Conservation (phyloP, 2,888 invertebrate genomes). For the Minunthozetes semirufus region DNA sequence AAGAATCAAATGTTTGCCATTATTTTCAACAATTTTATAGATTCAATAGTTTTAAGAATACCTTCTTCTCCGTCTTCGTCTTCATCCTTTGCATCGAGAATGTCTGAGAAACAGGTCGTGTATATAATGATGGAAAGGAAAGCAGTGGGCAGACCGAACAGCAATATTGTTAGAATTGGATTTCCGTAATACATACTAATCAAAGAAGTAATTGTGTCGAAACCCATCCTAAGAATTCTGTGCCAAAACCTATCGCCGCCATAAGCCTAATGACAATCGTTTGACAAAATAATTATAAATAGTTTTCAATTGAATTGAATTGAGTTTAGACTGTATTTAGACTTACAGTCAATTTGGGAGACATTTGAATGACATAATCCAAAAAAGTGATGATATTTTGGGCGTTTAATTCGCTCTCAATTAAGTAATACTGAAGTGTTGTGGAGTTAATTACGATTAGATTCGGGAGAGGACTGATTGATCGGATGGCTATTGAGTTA, state of each 20-base stretch:
- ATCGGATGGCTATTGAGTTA: constrained; percentile 85
- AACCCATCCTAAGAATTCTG: constrained; percentile 61
- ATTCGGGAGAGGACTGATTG: constrained; percentile 67
- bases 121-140: constrained; percentile 91
- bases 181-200: constrained; percentile 82
- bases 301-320: not conserved
- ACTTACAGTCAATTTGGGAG: constrained; percentile 47
- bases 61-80: constrained; percentile 49
- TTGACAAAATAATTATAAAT: not conserved
- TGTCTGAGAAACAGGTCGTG: constrained; percentile 91
- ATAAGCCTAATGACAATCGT: constrained; percentile 57
- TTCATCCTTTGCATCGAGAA: constrained; percentile 80
- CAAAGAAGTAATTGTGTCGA: constrained; percentile 35
- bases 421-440: constrained; percentile 80
- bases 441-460: constrained; percentile 84
- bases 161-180: constrained; percentile 77
- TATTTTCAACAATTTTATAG: too few relatives aligned
- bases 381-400: constrained; percentile 68
- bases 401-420: constrained; percentile 67
- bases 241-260: constrained; percentile 76
- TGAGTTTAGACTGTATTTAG: too few relatives aligned
- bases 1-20: too few relatives aligned
- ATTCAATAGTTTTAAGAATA: not conserved
- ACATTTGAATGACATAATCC: constrained; percentile 53
- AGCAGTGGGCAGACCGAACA: constrained; percentile 88